A percentile compares a stretch with the other conserved stretches of the same genome.
These are phyloP conservation scores for Apodemia zela DNA, from an alignment of 2,888 invertebrate genomes.

Conservation along the genomic window DNA sequence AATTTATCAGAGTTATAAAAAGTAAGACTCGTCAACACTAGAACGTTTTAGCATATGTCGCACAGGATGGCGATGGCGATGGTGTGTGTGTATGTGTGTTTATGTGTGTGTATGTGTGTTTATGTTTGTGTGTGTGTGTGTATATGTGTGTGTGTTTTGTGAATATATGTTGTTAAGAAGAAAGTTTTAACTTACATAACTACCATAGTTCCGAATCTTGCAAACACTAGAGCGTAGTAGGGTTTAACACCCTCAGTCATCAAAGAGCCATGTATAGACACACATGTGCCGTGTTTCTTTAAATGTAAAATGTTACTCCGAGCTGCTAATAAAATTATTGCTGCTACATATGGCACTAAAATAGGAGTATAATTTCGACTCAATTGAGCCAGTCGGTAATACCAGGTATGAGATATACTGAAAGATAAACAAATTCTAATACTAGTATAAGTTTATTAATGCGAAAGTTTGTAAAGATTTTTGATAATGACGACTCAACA, in stretches of 20 bases:
- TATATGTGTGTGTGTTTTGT: background rate
- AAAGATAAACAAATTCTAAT: slow-evolving; percentile 32
- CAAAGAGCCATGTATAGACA: slow-evolving; percentile 79
- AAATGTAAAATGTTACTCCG: slow-evolving; percentile 51
- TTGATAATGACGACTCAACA: no score
- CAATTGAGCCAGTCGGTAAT: slow-evolving; percentile 82
- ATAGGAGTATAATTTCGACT: slow-evolving; percentile 83
- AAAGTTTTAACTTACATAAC: slow-evolving; percentile 62
- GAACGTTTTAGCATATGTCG: no score
- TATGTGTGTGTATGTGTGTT: background rate
- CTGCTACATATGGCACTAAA: slow-evolving; percentile 83
- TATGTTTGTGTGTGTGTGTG: no score
- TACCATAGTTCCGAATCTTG: slow-evolving; percentile 62
- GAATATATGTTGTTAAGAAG: background rate
- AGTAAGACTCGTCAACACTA: no score
- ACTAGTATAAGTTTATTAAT: background rate
- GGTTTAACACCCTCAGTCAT: slow-evolving; percentile 80
- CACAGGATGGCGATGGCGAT: no score
- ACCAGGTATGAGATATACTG: slow-evolving; percentile 80
- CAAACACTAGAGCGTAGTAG: slow-evolving; percentile 74
- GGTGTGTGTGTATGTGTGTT: background rate
- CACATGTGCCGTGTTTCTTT: slow-evolving; percentile 43
- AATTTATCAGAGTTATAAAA: no score
- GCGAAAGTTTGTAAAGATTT: no score
- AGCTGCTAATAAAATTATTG: slow-evolving; percentile 82